Evolutionary conservation across 2,888 invertebrate genomes (phyloP), one percentile per base, ranked within the genome.

Genomic region (Synanthedon formicaeformis): DNA sequence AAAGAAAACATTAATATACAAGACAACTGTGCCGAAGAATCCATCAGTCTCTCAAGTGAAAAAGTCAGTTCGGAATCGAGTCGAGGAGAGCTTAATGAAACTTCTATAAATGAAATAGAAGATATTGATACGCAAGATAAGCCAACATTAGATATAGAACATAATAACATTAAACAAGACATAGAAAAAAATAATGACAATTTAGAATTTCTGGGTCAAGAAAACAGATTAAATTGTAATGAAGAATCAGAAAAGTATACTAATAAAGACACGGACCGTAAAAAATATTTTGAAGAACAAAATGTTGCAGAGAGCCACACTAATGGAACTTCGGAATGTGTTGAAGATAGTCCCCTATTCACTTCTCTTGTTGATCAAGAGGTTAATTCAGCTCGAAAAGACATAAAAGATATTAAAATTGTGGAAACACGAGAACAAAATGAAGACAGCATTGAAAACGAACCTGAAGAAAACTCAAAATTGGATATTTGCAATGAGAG

Each of bases 41-140:
- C 34, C 34, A 45, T 6, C 13, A 45, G 13, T 45, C 13, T 14
- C 45, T 45, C 14, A 45, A 45, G 11, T 45, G 45, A 45, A 45
- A 45, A 45, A 14, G 10, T 45, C 14, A 45, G 34, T 34, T 34
- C 10, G 34, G 34, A 34, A 34, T 13, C 12, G 11, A n/a, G 27
- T 41, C 34, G 41, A 49, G 16, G 45, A 40, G 57, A 57, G 52
- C 54, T 53, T n/a, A 59, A 59, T 48, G 58, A 60, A 56, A 48
- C 34, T 27, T 12, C 14, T 41, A 48, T 48, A 40, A 50, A 53
- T n/a, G 51, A 55, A 45, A 48, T 34, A 34, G 10, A 34, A 34
- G 34, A 34, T 34, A 34, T 34, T 34, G 27, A 34, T 34, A 34
- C 34, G 10, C 34, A 34, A 34, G 10, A 34, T 34, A 10, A 34